A percentile compares a stretch with the other conserved stretches of the same genome.
phyloP scores from a whole-genome alignment of 2,113 vertebrate species.

The Pelecanus crispus region DNA sequence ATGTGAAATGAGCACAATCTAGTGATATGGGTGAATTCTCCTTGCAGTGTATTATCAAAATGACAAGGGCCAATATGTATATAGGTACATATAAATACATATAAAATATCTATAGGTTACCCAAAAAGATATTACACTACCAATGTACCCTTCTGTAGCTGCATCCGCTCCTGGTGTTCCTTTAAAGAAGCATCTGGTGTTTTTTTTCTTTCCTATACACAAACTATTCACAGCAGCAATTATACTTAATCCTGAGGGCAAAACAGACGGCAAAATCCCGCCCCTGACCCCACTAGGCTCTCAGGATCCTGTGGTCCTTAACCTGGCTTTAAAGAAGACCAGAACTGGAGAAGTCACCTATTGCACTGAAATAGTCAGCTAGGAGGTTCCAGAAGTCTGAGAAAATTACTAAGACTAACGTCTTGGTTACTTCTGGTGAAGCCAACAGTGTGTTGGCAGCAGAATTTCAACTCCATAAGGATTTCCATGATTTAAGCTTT shows the following conservation, averaged over 20 bases:
- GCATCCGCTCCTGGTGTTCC: background rate
- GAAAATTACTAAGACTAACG: background rate
- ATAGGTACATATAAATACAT: background rate
- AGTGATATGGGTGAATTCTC: background rate
- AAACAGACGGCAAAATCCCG: background rate
- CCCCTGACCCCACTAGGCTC: background rate
- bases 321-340: background rate
- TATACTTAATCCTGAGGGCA: background rate
- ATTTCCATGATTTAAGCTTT: background rate
- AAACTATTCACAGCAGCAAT: background rate
- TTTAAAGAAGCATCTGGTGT: rapidly evolving
- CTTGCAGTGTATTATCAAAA: background rate
- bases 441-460: background rate
- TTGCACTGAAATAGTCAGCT: background rate
- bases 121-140: background rate
- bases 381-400: background rate
- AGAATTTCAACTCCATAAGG: background rate
- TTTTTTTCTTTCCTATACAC: background rate
- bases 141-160: background rate
- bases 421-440: background rate
- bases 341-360: background rate
- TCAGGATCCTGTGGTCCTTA: background rate
- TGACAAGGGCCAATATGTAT: background rate
- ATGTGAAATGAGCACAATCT: background rate
- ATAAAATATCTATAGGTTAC: background rate